Evolutionary conservation across 2,888 invertebrate species (phyloP).

Genomic region (Leistus spinibarbis): DNA sequence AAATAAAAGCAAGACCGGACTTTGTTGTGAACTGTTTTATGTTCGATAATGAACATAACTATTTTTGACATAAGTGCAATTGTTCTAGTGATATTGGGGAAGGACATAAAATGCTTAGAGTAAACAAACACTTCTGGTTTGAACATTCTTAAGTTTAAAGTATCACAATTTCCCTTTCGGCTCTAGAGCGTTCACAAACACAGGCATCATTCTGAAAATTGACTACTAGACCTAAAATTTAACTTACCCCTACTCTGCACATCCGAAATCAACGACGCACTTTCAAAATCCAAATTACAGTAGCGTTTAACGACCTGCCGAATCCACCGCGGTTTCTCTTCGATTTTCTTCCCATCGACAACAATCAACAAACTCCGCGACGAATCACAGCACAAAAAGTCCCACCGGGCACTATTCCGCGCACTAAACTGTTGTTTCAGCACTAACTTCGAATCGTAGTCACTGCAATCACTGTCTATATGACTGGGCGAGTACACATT

Average conservation of each 20-base stretch:
- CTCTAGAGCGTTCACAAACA: too few relatives aligned
- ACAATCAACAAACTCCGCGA: constrained; percentile 49
- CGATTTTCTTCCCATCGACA: constrained; percentile 51
- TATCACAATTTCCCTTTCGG: neutral
- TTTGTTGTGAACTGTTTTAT: too few relatives aligned
- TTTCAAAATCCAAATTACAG: constrained; percentile 57
- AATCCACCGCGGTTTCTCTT: constrained; percentile 56
- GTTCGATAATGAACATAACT: too few relatives aligned
- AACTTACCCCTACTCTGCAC: constrained; percentile 54
- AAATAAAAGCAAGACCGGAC: too few relatives aligned
- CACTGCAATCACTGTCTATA: constrained; percentile 56
- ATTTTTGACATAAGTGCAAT: too few relatives aligned
- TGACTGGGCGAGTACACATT: constrained; percentile 56
- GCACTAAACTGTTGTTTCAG: constrained; percentile 50
- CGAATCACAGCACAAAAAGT: constrained; percentile 5
- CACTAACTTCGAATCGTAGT: constrained; percentile 55
- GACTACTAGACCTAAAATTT: too few relatives aligned
- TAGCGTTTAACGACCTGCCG: constrained; percentile 56
- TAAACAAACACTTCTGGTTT: too few relatives aligned
- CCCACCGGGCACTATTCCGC: constrained; percentile 44
- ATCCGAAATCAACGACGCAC: constrained; percentile 56
- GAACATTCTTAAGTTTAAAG: neutral
- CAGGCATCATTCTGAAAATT: too few relatives aligned
- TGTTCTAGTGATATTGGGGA: too few relatives aligned
- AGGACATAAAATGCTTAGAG: too few relatives aligned